These are phyloP conservation scores for Cacatua alba DNA, from an alignment of 2,113 vertebrate genomes.

Conservation along the genomic window DNA sequence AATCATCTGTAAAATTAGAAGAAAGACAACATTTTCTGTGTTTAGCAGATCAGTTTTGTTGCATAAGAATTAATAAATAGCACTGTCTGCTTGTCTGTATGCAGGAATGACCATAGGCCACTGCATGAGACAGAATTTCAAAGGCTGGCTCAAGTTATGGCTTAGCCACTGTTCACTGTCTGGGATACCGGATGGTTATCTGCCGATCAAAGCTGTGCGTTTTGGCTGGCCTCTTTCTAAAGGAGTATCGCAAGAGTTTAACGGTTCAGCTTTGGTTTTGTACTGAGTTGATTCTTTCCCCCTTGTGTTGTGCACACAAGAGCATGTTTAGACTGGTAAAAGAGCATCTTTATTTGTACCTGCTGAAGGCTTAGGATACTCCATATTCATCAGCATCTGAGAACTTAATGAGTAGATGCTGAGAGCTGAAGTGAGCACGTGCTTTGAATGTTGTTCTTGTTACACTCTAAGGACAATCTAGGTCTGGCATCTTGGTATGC, in stretches of 20 bases:
- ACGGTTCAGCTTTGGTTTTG: background rate
- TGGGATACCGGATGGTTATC: background rate
- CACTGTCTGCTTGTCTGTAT: background rate
- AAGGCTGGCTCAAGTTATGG: background rate
- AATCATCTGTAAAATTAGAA: background rate
- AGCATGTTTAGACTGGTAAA: background rate
- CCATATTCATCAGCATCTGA: background rate
- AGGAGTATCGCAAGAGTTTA: background rate
- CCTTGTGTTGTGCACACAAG: background rate
- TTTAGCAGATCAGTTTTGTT: background rate
- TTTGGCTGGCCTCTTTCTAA: background rate
- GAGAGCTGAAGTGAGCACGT: background rate
- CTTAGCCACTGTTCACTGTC: background rate
- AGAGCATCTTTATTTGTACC: background rate
- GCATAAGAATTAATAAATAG: background rate
- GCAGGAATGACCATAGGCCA: background rate
- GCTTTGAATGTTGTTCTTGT: constrained; percentile 1
- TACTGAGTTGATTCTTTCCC: background rate
- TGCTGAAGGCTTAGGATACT: background rate
- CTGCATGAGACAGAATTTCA: background rate
- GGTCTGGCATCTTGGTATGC: background rate
- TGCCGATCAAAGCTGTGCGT: background rate
- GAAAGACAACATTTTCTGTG: background rate
- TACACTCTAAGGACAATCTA: background rate
- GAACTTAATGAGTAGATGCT: constrained; percentile 18